Evolutionary conservation across 2,113 vertebrate species (phyloP).

Genomic region (Sorex araneus): DNA sequence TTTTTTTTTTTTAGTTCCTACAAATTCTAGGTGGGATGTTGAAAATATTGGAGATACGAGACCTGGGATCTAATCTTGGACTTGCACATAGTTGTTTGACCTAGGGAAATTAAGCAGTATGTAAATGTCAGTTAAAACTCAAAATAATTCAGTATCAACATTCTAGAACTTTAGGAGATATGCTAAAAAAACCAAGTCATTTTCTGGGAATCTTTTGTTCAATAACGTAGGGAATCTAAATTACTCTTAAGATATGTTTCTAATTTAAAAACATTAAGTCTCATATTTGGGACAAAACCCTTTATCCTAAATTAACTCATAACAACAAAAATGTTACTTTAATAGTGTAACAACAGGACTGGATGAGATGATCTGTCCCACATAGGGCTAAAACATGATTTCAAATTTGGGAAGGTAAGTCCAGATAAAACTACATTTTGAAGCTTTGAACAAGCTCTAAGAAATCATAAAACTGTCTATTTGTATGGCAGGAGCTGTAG

Average conservation of each 20-base stretch:
- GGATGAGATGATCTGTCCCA: not conserved
- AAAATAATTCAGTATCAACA: slow-evolving; percentile 7
- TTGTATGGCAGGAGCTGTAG: not conserved
- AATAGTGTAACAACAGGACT: not conserved
- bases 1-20: not conserved
- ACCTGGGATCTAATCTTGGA: not conserved
- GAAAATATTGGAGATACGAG: slow-evolving; percentile 1
- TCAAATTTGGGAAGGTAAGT: slow-evolving; percentile 18
- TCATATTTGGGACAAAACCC: not conserved
- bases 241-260: slow-evolving; percentile 20
- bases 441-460: slow-evolving; percentile 22
- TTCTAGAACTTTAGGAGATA: slow-evolving; percentile 28
- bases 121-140: slow-evolving; percentile 17
- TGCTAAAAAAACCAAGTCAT: not conserved
- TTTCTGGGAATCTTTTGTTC: slow-evolving; percentile 28
- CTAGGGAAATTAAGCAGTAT: slow-evolving; percentile 38
- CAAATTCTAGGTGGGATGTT: slow-evolving; percentile 12
- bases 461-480: not conserved
- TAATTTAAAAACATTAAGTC: slow-evolving; percentile 39
- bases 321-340: slow-evolving; percentile 30
- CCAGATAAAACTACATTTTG: not conserved
- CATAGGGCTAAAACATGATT: slow-evolving; percentile 11
- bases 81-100: not conserved
- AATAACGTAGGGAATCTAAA: slow-evolving; percentile 9
- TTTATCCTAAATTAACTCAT: not conserved